These are phyloP conservation scores for Myanophis thanlyinensis DNA, from an alignment of 2,113 vertebrate genomes.

Conservation along the genomic window DNA sequence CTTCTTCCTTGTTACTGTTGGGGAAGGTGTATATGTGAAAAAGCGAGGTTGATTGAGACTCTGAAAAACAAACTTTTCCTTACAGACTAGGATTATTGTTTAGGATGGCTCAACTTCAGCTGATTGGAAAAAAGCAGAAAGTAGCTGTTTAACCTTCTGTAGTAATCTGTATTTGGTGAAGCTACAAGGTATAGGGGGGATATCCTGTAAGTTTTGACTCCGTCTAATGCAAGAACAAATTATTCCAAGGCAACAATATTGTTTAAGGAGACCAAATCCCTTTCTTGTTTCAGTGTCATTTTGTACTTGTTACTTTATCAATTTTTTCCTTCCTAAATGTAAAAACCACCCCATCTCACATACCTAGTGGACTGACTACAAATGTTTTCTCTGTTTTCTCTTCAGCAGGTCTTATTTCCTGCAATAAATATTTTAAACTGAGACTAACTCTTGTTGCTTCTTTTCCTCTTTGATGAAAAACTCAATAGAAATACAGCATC, in stretches of 20 bases:
- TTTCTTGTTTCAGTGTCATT: not conserved
- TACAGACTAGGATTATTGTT: not conserved
- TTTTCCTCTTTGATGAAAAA: not conserved
- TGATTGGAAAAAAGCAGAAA: not conserved
- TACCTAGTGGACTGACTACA: not conserved
- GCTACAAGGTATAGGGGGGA: not conserved
- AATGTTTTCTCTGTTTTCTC: constrained; percentile 11
- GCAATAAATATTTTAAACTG: constrained; percentile 70
- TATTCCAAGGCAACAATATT: not conserved
- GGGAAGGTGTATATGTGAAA: not conserved
- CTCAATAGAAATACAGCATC: not conserved
- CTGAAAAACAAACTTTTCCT: not conserved
- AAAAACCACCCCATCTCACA: not conserved
- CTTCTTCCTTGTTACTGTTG: not conserved
- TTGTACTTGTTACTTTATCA: not conserved
- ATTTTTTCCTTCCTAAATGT: not conserved
- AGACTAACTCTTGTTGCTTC: not conserved
- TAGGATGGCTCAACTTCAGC: not conserved
- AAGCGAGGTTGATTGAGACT: not conserved
- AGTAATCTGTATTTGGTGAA: not conserved
- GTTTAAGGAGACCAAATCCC: not conserved
- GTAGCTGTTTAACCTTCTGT: not conserved
- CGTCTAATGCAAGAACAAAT: not conserved
- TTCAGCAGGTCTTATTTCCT: constrained; percentile 18
- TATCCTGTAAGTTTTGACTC: not conserved